phyloP scores from a whole-genome alignment of 2,888 invertebrate genomes.

The Luffia ferchaultella region DNA sequence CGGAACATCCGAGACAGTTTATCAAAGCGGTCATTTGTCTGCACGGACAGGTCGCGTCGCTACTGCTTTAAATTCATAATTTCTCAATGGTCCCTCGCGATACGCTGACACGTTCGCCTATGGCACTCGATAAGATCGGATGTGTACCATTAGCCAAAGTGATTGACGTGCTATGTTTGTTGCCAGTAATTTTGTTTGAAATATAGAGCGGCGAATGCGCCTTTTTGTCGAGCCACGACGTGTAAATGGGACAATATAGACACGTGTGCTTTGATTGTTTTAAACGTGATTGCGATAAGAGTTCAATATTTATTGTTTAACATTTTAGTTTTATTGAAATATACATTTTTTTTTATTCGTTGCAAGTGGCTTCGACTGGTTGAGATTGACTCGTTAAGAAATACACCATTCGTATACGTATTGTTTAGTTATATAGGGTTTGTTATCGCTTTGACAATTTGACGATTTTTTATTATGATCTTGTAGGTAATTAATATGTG shows the following conservation, averaged over 20 bases:
- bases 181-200: slow-evolving; percentile 63
- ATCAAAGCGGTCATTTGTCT: neutral
- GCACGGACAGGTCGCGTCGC: neutral
- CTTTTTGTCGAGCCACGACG: slow-evolving; percentile 29
- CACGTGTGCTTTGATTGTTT: slow-evolving; percentile 17
- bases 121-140: slow-evolving; percentile 49
- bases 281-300: neutral
- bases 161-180: slow-evolving; percentile 61
- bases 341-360: too few species aligned
- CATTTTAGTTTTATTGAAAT: too few species aligned
- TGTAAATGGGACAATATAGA: slow-evolving; percentile 37
- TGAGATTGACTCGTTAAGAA: too few species aligned
- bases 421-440: too few species aligned
- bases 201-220: slow-evolving; percentile 39
- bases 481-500: too few species aligned
- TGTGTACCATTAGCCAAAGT: slow-evolving; percentile 57
- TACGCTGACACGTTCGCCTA: slow-evolving; percentile 55
- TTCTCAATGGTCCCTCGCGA: slow-evolving; percentile 36
- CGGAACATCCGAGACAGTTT: neutral
- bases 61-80: slow-evolving; percentile 9
- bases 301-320: too few species aligned
- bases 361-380: too few species aligned
- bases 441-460: too few species aligned
- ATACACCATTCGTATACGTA: too few species aligned
- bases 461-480: too few species aligned